A percentile compares a stretch with the other conserved stretches of the same genome.
phyloP scores from a whole-genome alignment of 2,888 invertebrate genomes.

The Caenorhabditis drosophilae region DNA sequence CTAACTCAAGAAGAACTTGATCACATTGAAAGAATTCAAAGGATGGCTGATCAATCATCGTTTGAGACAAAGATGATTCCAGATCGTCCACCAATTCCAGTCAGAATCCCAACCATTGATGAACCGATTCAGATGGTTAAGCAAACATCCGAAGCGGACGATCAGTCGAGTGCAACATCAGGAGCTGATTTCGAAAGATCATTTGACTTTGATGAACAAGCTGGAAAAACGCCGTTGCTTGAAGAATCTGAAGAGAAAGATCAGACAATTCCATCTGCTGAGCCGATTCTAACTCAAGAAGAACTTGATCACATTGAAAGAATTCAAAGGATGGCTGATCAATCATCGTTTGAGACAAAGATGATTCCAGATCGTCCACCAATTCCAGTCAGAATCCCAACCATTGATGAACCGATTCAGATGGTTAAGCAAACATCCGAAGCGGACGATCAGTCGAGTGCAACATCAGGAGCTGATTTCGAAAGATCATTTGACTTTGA shows the following conservation, averaged over 20 bases:
- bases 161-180: constrained; percentile 1
- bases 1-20: constrained; percentile 26
- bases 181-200: constrained; percentile 4
- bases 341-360: constrained; percentile 14
- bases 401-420: background rate
- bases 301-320: constrained; percentile 32
- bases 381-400: background rate
- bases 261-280: background rate
- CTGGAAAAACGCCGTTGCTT: background rate
- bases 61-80: constrained; percentile 3
- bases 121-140: background rate
- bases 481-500: constrained; percentile 13
- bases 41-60: constrained; percentile 11
- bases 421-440: constrained; percentile 1
- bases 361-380: background rate
- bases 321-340: constrained; percentile 28
- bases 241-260: background rate
- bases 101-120: background rate
- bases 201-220: background rate
- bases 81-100: background rate
- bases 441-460: constrained; percentile 12
- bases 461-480: constrained; percentile 33
- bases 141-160: background rate
- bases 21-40: constrained; percentile 5
- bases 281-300: constrained; percentile 28